Evolutionary conservation across 2,797 vertebrate genomes (phyloP).

Genomic region (Labeo calbasu): DNA sequence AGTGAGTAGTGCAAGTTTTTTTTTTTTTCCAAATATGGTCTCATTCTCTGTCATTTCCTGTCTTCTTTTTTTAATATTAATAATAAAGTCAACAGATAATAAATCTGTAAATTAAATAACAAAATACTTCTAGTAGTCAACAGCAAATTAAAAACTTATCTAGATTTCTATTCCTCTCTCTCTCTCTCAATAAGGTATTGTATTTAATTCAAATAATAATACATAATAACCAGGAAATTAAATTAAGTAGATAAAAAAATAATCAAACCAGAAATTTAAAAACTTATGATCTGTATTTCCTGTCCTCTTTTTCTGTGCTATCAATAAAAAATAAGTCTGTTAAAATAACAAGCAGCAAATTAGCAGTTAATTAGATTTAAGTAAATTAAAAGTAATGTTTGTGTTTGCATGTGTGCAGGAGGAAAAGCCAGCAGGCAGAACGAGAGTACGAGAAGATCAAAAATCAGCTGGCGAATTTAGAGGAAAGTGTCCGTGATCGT

Average conservation of each 20-base stretch:
- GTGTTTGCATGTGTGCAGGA: conserved; percentile 74
- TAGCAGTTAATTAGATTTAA: neutral
- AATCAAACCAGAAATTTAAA: neutral
- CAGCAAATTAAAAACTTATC: neutral
- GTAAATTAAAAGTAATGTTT: neutral
- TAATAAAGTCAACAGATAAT: neutral
- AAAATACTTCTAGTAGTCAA: no score
- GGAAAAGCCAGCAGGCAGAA: conserved; percentile 96
- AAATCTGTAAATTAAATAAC: neutral
- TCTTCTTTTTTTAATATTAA: neutral
- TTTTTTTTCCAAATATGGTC: neutral
- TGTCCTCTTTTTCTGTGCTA: neutral
- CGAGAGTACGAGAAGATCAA: conserved; percentile 97
- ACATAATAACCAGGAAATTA: neutral
- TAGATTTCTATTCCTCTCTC: neutral
- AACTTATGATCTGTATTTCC: neutral
- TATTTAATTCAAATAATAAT: neutral
- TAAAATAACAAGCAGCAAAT: neutral
- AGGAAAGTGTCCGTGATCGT: conserved; percentile 95
- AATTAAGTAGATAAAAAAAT: neutral
- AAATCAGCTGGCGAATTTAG: conserved; percentile 93
- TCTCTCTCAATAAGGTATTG: neutral
- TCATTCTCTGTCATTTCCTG: neutral
- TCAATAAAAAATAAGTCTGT: neutral
- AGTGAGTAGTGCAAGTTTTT: neutral